Conservation (phyloP, 23 tunicate genomes). For the Halocynthia roretzi region DNA sequence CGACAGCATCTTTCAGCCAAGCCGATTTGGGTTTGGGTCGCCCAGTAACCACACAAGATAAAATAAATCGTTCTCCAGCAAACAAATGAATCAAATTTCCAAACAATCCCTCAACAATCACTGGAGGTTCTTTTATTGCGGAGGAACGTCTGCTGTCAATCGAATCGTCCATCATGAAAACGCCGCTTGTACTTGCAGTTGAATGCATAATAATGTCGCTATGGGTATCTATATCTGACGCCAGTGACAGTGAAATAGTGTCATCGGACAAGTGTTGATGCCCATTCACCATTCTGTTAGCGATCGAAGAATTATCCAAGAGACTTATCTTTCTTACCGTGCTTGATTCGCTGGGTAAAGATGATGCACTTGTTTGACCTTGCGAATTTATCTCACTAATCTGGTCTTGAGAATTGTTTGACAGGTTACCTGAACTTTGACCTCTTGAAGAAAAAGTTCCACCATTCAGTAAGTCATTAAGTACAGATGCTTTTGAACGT, state of each 20-base stretch:
- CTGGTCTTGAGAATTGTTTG: neutral
- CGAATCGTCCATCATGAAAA: slow-evolving; percentile 29
- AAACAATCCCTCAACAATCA: neutral
- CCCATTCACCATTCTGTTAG: neutral
- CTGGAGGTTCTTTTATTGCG: slow-evolving; percentile 12
- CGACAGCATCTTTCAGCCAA: slow-evolving; percentile 71
- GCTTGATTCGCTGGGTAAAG: neutral
- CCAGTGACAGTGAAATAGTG: neutral
- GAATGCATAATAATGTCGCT: slow-evolving; percentile 20
- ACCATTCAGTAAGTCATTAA: neutral
- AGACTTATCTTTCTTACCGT: neutral
- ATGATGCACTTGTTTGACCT: neutral
- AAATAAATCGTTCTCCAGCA: slow-evolving; percentile 14
- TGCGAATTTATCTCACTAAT: neutral
- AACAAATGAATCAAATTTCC: neutral
- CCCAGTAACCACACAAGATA: slow-evolving; percentile 60
- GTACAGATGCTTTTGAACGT: neutral
- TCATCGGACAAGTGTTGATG: slow-evolving; percentile 3
- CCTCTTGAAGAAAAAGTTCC: slow-evolving; percentile 5
- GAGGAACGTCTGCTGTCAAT: slow-evolving; percentile 23
- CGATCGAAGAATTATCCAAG: neutral
- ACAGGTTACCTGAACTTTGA: neutral
- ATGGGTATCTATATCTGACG: neutral
- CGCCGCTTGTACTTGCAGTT: slow-evolving; percentile 29
- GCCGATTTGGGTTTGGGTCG: slow-evolving; percentile 52